A percentile compares a stretch with the other conserved stretches of the same genome.
These are phyloP conservation scores for Okapia johnstoni DNA, from an alignment of 2,113 vertebrate genomes.

Conservation along the genomic window DNA sequence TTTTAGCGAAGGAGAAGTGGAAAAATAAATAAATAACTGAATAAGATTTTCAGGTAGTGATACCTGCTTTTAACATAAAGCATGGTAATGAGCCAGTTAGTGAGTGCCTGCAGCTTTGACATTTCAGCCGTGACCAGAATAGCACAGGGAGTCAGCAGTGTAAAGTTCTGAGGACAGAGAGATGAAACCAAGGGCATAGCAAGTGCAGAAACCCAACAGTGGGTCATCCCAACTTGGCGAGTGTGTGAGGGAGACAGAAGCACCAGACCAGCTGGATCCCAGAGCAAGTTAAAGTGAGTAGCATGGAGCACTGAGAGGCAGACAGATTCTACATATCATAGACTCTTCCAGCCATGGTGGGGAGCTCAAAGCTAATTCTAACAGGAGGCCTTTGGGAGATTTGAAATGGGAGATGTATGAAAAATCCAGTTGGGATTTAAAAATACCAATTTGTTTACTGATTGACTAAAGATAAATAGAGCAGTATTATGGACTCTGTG, in stretches of 20 bases:
- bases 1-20: not conserved
- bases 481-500: too few relatives aligned
- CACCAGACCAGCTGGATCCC: not conserved
- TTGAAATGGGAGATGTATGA: not conserved
- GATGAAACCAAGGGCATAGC: not conserved
- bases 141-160: not conserved
- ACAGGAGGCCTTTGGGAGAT: not conserved
- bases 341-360: not conserved
- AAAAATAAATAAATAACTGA: not conserved
- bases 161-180: too few relatives aligned
- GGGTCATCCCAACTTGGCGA: not conserved
- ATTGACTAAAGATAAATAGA: too few relatives aligned
- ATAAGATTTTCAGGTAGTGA: not conserved
- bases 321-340: too few relatives aligned
- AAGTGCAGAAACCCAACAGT: not conserved
- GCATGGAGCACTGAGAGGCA: rapidly evolving
- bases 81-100: not conserved
- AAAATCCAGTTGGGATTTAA: not conserved
- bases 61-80: not conserved
- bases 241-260: not conserved
- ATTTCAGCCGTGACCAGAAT: not conserved
- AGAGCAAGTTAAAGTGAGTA: not conserved
- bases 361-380: not conserved
- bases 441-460: not conserved
- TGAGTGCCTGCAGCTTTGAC: not conserved